phyloP scores from a whole-genome alignment of 2,113 vertebrate genomes.

The Pampusana beccarii region DNA sequence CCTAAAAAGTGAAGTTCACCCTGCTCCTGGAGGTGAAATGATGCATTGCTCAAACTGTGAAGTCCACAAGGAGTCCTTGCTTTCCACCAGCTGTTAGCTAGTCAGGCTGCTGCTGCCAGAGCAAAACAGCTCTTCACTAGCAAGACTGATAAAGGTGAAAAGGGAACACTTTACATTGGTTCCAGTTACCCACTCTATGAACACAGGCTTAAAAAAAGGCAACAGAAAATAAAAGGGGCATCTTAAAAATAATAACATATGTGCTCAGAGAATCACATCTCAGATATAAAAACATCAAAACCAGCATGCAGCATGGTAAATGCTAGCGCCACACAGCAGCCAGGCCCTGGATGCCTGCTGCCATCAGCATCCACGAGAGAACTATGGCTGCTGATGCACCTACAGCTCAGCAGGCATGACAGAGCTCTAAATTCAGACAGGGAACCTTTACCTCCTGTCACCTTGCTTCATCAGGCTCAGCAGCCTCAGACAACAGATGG shows the following conservation, averaged over 20 bases:
- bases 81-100: background rate
- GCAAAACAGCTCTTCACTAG: too few relatives aligned
- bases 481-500: conserved; percentile 41
- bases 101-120: background rate
- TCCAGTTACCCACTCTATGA: background rate
- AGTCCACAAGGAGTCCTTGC: background rate
- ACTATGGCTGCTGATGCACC: too few relatives aligned
- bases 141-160: background rate
- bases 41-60: background rate
- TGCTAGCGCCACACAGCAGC: too few relatives aligned
- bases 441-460: background rate
- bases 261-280: background rate
- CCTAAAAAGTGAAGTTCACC: background rate
- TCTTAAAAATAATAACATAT: background rate
- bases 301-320: background rate
- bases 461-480: background rate
- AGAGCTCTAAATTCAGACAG: background rate
- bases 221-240: background rate
- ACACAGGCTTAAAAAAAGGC: background rate
- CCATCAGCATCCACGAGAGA: too few relatives aligned
- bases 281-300: background rate
- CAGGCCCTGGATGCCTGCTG: too few relatives aligned
- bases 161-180: background rate
- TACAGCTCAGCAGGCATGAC: background rate
- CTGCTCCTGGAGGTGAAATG: background rate